Conservation (phyloP, 2,797 vertebrate genomes). For the Lepilemur ruficaudatus region DNA sequence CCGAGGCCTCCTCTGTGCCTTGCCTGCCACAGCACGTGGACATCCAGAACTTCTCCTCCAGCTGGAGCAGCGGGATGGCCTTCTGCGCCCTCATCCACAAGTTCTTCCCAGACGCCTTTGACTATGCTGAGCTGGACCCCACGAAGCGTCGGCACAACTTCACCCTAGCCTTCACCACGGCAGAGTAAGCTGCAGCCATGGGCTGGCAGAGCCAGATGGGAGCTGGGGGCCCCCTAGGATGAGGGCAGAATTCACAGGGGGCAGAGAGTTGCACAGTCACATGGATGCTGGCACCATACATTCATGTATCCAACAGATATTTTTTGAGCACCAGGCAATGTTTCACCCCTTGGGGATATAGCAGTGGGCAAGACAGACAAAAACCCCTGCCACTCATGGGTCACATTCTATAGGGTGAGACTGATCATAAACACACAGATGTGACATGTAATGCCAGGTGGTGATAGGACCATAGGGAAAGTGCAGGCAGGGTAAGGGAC, state of each 20-base stretch:
- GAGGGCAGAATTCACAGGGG: too few species aligned
- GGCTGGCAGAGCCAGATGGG: rapidly evolving
- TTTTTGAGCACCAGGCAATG: neutral
- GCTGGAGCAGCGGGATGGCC: conserved; percentile 86
- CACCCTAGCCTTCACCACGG: conserved; percentile 82
- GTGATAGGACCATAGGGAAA: neutral
- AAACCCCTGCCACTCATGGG: neutral
- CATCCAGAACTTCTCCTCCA: conserved; percentile 86
- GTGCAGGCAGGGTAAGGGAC: neutral
- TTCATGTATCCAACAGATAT: neutral
- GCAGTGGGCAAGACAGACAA: too few species aligned
- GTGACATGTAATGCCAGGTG: rapidly evolving
- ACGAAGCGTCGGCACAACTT: conserved; percentile 80
- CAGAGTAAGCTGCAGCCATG: conserved; percentile 73
- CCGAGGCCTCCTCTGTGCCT: rapidly evolving
- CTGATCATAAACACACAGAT: neutral
- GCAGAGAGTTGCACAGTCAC: rapidly evolving
- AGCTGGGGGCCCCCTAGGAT: rapidly evolving
- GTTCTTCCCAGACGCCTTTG: conserved; percentile 86
- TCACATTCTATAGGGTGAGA: neutral
- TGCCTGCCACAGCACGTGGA: conserved; percentile 80
- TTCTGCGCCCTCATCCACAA: conserved; percentile 86
- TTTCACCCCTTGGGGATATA: neutral
- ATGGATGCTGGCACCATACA: rapidly evolving
- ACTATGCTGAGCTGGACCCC: conserved; percentile 81